These are phyloP conservation scores for Acromyrmex echinatior DNA, from an alignment of 1,140 invertebrate genomes.

Conservation along the genomic window DNA sequence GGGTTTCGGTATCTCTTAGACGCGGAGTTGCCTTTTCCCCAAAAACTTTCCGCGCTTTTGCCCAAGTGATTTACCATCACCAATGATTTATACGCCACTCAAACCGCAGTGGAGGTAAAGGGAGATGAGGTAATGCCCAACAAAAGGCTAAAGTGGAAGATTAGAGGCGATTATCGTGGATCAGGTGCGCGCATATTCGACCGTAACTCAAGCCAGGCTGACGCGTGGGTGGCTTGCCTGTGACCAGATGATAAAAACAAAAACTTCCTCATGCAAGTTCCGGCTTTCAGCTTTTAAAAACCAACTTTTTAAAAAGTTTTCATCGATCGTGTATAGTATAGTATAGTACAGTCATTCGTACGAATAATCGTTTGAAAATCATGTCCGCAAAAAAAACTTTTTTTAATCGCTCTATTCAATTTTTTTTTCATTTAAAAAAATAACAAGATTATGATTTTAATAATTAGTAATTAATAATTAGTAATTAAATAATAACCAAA, in stretches of 20 bases:
- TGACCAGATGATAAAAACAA: constrained; percentile 79
- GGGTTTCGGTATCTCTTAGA: constrained; percentile 45
- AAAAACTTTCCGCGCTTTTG: constrained; percentile 79
- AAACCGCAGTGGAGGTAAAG: constrained; percentile 53
- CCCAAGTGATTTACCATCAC: constrained; percentile 80
- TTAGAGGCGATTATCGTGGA: constrained; percentile 86
- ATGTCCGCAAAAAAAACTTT: not conserved
- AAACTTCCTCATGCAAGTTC: constrained; percentile 68
- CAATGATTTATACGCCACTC: constrained; percentile 82
- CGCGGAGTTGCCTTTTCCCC: constrained; percentile 41
- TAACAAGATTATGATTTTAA: not conserved
- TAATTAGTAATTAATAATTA: not conserved
- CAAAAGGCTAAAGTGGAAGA: constrained; percentile 86
- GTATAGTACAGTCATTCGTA: not conserved
- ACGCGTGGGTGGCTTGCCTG: constrained; percentile 82
- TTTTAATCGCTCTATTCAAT: not conserved
- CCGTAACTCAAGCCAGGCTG: constrained; percentile 81
- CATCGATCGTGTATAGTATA: not conserved
- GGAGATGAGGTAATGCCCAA: constrained; percentile 76
- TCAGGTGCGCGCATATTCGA: constrained; percentile 83
- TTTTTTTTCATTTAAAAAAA: not conserved
- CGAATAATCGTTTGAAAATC: not conserved
- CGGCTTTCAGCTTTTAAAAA: not conserved
- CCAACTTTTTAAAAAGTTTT: constrained; percentile 12
- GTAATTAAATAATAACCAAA: not conserved